These are phyloP conservation scores for Urocitellus parryii DNA, from an alignment of 2,113 vertebrate species.

Conservation along the genomic window DNA sequence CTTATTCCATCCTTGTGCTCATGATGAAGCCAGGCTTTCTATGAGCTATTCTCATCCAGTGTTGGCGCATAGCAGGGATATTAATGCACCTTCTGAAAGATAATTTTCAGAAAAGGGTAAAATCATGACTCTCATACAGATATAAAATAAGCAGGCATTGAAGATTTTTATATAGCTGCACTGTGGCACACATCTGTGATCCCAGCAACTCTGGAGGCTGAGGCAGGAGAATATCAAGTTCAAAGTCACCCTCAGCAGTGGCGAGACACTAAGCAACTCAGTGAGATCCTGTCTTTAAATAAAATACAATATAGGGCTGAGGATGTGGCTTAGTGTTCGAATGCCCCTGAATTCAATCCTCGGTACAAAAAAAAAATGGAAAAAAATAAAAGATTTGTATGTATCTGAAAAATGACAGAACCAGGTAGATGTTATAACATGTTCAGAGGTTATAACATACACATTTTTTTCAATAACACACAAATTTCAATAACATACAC, in stretches of 20 bases:
- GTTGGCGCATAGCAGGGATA: background rate
- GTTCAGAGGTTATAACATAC: background rate
- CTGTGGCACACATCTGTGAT: too few species aligned
- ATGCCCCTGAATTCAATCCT: too few species aligned
- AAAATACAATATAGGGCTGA: too few species aligned
- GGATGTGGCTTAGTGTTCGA: too few species aligned
- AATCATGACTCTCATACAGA: background rate
- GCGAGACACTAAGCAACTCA: too few species aligned
- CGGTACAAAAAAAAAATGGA: too few species aligned
- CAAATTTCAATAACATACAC: background rate
- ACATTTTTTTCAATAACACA: background rate
- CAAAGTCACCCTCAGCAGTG: too few species aligned
- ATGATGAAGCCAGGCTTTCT: background rate
- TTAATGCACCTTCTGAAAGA: slow-evolving; percentile 16
- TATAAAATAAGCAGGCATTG: background rate
- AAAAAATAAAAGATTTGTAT: background rate
- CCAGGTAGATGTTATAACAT: background rate
- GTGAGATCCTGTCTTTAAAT: too few species aligned
- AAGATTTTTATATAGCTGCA: background rate
- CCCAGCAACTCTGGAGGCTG: too few species aligned
- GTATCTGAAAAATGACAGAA: background rate
- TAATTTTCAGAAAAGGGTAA: background rate
- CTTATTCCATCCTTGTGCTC: background rate
- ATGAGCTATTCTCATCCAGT: background rate
- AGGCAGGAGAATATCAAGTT: too few species aligned